Evolutionary conservation across 1,140 invertebrate species (phyloP), one percentile per base, ranked within the genome.

Genomic region (Pogonomyrmex barbatus): DNA sequence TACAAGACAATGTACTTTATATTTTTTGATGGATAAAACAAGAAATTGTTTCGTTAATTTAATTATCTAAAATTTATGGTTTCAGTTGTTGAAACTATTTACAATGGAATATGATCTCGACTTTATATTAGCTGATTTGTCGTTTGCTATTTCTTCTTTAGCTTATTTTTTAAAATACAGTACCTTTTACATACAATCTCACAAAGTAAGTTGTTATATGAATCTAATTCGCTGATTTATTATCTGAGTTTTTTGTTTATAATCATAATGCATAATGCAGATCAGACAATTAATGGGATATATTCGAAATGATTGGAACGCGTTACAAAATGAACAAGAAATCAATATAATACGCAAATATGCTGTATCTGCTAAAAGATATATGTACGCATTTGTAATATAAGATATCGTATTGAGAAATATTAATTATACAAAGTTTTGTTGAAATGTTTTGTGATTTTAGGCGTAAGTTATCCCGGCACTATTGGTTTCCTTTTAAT

Each of bases 261-360:
- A 56, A 45, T 62, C 2, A 2, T 68, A 62, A 52, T 17, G 0
- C 4, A n/a, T n/a, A 4, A 60, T 50, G n/a, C 36, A 82, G 65
- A 70, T 86, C 17, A 71, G 6, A n/a, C 12, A 82, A 50, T 42
- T 86, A n/a, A 82, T 86, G n/a, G 56, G 71, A 86, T 12, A 24
- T 17, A 52, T 86, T 33, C n/a, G 10, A 63, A 33, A 71, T 45
- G 52, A 85, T n/a, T 87, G 81, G 81, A 75, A 68, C 14, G 36
- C 17, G 8, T 56, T 71, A 36, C 65, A 58, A 45, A 14, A 47
- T 14, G 58, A 76, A 36, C 24, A 47, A 42, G 81, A 87, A 75
- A 4, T 75, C 2, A 42, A 85, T 9, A 87, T 87, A 47, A 52
- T 87, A 42, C 24, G 45, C 10, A 85, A 42, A 24, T 60, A 85